Conservation (phyloP, 2,888 invertebrate genomes). For the Ochlodes sylvanus region DNA sequence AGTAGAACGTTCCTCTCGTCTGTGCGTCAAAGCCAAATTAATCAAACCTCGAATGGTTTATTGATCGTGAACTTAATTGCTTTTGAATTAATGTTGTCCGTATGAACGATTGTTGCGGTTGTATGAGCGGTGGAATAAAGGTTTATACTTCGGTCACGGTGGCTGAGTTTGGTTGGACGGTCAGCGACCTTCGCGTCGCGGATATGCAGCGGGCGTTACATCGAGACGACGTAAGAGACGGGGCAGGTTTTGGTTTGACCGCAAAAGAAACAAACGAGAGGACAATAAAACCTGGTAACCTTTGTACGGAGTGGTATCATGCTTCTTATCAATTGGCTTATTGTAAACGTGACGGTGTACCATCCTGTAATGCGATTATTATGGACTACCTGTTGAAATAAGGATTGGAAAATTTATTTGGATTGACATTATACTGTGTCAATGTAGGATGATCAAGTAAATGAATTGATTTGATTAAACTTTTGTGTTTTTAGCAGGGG, state of each 20-base stretch:
- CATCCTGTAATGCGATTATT: background rate
- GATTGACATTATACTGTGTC: background rate
- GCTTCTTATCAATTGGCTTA: background rate
- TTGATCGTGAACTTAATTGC: slow-evolving; percentile 19
- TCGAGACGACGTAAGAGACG: slow-evolving; percentile 51
- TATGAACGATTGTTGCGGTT: slow-evolving; percentile 18
- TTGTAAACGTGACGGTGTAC: background rate
- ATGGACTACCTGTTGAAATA: too few relatives aligned
- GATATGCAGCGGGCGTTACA: slow-evolving; percentile 51
- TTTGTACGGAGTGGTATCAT: slow-evolving; percentile 13
- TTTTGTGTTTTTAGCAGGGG: background rate
- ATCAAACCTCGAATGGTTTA: slow-evolving; percentile 16
- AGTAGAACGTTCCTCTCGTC: slow-evolving; percentile 4
- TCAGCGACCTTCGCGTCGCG: slow-evolving; percentile 75
- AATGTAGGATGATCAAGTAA: background rate
- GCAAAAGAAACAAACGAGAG: slow-evolving; percentile 15
- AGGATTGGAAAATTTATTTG: background rate
- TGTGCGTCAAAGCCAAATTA: slow-evolving; percentile 9
- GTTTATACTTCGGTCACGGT: slow-evolving; percentile 58
- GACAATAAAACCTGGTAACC: slow-evolving; percentile 32
- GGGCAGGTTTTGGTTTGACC: slow-evolving; percentile 26
- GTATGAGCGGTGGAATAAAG: slow-evolving; percentile 25
- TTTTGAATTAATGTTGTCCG: slow-evolving; percentile 16
- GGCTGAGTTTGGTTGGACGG: slow-evolving; percentile 74
- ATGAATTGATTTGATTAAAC: background rate